phyloP scores from a whole-genome alignment of 2,888 invertebrate species.

The Byasa hedistus region DNA sequence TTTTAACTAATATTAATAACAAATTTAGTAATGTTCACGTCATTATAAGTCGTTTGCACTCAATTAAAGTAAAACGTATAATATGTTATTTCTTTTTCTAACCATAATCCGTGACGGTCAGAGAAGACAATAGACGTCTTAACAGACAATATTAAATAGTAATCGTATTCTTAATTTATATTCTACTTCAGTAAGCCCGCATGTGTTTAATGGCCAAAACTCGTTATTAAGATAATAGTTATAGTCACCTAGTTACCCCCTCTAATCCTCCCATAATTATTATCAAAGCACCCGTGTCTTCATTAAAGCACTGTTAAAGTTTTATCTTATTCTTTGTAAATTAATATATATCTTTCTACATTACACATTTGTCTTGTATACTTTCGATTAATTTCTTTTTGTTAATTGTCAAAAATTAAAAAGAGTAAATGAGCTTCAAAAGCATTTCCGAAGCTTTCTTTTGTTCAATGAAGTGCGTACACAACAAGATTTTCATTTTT shows the following conservation, averaged over 20 bases:
- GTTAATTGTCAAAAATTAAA: no score
- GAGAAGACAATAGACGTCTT: conserved; percentile 5
- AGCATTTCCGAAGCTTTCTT: no score
- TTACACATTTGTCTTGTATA: no score
- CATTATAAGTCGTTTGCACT: no score
- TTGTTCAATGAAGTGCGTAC: no score
- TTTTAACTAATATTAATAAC: no score
- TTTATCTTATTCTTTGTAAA: background rate
- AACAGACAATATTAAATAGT: conserved; percentile 9
- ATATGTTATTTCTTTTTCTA: background rate
- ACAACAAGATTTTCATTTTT: no score
- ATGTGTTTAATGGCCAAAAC: conserved; percentile 45
- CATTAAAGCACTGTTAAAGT: background rate
- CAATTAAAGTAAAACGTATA: background rate
- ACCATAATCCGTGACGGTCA: conserved; percentile 1
- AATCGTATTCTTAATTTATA: conserved; percentile 21
- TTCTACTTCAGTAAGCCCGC: conserved; percentile 47
- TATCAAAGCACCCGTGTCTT: conserved; percentile 16
- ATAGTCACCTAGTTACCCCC: conserved; percentile 42
- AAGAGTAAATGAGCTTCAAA: no score
- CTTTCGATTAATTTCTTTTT: no score
- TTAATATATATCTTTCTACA: background rate
- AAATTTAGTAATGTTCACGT: no score
- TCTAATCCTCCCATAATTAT: conserved; percentile 26
- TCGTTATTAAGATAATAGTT: conserved; percentile 40